Conservation (phyloP, 1,140 invertebrate genomes). For the Steinernema feltiae region DNA sequence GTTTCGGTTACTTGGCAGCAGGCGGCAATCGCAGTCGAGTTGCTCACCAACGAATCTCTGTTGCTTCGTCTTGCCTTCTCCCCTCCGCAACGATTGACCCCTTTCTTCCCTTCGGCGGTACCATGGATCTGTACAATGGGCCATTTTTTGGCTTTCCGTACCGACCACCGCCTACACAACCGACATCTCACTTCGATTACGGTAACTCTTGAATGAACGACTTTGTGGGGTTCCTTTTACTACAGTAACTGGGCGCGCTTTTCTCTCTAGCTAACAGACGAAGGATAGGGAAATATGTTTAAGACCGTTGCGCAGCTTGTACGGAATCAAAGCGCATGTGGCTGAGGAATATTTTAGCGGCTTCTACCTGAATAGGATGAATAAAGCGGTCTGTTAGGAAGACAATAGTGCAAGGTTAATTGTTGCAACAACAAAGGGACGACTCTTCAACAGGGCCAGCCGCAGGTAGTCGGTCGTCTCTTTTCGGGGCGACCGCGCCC, state of each 20-base stretch:
- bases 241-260: no score
- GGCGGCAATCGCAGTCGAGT: constrained; percentile 1
- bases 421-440: constrained; percentile 9
- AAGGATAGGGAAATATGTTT: background rate
- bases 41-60: background rate
- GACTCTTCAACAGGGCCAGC: background rate
- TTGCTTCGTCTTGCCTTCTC: background rate
- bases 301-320: no score
- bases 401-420: constrained; percentile 7
- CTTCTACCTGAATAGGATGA: background rate
- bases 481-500: background rate
- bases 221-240: background rate
- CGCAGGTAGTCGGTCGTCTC: background rate
- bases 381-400: background rate
- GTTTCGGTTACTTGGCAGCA: constrained; percentile 13
- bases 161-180: constrained; percentile 3
- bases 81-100: constrained; percentile 10
- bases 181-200: background rate
- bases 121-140: constrained; percentile 13
- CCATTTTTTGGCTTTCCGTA: constrained; percentile 13
- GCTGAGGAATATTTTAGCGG: background rate
- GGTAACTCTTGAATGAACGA: background rate
- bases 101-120: constrained; percentile 1
- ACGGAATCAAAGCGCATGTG: no score
- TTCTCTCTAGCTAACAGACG: no score